Percentiles rank a stretch among this genome's conserved stretches.
phyloP scores from a whole-genome alignment of 2,113 vertebrate genomes.

The Lichenostomus cassidix region DNA sequence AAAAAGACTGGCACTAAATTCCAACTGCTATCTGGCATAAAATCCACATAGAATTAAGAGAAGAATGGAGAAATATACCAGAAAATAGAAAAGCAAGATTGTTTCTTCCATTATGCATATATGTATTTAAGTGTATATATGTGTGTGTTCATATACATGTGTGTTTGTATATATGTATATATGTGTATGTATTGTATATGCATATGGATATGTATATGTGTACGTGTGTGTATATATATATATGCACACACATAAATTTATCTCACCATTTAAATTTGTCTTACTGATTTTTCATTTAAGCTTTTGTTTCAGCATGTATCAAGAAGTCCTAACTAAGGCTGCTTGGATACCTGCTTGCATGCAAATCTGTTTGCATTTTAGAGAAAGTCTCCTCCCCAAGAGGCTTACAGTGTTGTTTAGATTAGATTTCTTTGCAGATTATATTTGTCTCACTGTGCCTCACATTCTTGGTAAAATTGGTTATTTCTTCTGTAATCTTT shows the following conservation, averaged over 20 bases:
- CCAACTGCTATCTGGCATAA: background rate
- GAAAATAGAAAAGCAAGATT: background rate
- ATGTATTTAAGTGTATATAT: too few species aligned
- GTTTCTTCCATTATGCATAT: background rate
- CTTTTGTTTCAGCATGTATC: background rate
- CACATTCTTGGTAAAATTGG: background rate
- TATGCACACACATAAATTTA: background rate
- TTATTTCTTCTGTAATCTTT: background rate
- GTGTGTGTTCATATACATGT: too few species aligned
- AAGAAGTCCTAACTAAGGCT: background rate
- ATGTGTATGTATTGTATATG: too few species aligned
- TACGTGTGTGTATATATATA: too few species aligned
- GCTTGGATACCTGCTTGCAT: background rate
- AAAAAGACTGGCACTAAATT: background rate
- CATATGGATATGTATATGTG: too few species aligned
- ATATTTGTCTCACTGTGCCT: background rate
- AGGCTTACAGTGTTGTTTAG: background rate
- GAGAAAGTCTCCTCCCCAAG: background rate
- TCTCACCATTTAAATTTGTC: background rate
- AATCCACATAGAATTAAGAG: background rate
- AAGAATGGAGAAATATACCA: background rate
- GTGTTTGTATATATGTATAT: too few species aligned
- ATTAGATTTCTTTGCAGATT: background rate
- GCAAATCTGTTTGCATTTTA: background rate
- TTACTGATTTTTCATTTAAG: background rate